Conservation (phyloP, 2,797 vertebrate genomes). For the Microctenopoma lineatum region DNA sequence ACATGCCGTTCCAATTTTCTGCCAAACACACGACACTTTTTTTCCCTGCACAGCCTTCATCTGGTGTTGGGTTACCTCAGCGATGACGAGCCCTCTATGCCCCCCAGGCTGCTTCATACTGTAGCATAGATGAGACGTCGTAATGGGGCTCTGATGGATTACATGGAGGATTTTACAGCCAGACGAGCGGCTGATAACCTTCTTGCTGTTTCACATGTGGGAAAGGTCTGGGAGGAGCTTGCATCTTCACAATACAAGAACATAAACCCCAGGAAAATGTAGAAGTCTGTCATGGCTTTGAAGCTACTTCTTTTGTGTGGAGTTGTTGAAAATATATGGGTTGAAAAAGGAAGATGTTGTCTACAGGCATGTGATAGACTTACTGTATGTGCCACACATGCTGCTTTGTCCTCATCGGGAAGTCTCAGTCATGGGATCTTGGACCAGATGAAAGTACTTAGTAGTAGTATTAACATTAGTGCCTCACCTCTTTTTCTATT, state of each 20-base stretch:
- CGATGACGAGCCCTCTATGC: conserved; percentile 35
- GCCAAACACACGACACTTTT: conserved; percentile 43
- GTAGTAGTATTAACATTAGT: background rate
- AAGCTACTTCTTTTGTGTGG: conserved; percentile 20
- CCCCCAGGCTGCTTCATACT: conserved; percentile 58
- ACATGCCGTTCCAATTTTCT: conserved; percentile 55
- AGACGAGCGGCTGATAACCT: conserved; percentile 55
- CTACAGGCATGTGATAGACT: conserved; percentile 3
- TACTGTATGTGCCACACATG: conserved; percentile 13
- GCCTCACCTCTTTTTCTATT: background rate
- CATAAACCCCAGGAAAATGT: conserved; percentile 47
- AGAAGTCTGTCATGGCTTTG: conserved; percentile 28
- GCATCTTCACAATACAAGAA: conserved; percentile 36
- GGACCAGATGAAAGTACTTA: conserved; percentile 21
- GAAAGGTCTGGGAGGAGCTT: conserved; percentile 37
- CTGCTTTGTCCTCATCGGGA: conserved; percentile 26
- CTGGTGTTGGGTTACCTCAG: conserved; percentile 65
- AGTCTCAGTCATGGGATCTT: conserved; percentile 28
- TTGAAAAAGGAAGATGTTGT: conserved; percentile 25
- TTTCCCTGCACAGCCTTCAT: conserved; percentile 54
- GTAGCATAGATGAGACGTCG: conserved; percentile 58
- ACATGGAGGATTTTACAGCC: conserved; percentile 47
- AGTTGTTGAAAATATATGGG: conserved; percentile 11
- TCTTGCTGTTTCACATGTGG: conserved; percentile 41
- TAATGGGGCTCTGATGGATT: conserved; percentile 73